phyloP scores from a whole-genome alignment of 2,888 invertebrate species.

The Orchesella flavescens region DNA sequence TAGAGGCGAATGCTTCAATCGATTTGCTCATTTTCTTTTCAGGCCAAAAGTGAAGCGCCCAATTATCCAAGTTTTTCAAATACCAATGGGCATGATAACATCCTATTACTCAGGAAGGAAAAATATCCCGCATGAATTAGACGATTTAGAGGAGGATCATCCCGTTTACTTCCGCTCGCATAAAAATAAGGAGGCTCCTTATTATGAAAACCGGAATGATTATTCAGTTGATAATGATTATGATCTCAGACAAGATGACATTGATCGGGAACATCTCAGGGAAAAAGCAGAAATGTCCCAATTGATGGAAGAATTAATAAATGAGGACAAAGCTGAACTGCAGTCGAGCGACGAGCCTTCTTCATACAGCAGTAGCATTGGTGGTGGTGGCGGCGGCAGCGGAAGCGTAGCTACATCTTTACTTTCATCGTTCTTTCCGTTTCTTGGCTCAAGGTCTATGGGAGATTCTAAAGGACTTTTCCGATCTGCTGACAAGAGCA shows the following conservation, averaged over 20 bases:
- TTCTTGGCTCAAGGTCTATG: constrained; percentile 32
- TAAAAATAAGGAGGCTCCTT: too few species aligned
- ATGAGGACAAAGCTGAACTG: constrained; percentile 22
- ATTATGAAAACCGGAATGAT: too few species aligned
- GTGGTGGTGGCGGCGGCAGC: neutral
- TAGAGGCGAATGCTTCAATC: too few species aligned
- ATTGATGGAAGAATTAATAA: constrained; percentile 41
- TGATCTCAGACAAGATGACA: constrained; percentile 19
- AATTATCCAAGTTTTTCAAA: constrained; percentile 48
- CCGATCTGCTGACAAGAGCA: neutral
- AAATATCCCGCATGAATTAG: neutral
- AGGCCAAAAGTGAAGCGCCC: constrained; percentile 32
- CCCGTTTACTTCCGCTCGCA: constrained; percentile 2
- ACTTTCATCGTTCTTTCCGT: constrained; percentile 31
- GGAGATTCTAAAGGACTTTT: neutral
- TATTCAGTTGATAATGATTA: neutral
- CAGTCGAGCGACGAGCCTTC: neutral
- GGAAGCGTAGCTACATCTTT: constrained; percentile 17
- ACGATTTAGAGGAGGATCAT: constrained; percentile 29
- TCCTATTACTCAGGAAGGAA: constrained; percentile 21
- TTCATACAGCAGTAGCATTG: too few species aligned
- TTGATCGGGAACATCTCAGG: constrained; percentile 17
- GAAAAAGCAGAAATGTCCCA: constrained; percentile 42
- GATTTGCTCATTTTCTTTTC: neutral
- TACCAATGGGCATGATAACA: constrained; percentile 35